Percentiles rank a stretch among this genome's conserved stretches.
These are phyloP conservation scores for Drosophila pseudotalamancana DNA, from an alignment of 2,888 invertebrate species.

Conservation along the genomic window DNA sequence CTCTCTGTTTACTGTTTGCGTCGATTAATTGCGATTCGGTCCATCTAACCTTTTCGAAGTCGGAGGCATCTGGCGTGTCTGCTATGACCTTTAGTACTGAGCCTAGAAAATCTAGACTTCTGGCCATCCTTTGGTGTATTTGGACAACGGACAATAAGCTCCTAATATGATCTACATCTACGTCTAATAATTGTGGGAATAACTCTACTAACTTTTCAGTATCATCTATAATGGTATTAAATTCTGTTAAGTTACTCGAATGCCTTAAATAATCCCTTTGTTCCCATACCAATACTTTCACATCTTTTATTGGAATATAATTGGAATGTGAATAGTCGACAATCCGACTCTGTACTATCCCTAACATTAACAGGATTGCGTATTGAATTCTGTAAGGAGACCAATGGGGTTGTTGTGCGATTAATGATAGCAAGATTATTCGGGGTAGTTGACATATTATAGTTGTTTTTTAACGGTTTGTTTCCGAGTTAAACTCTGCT, in stretches of 20 bases:
- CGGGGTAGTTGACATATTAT: too few species aligned
- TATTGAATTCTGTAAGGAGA: too few species aligned
- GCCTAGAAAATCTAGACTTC: not conserved
- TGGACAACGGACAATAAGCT: not conserved
- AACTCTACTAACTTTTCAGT: not conserved
- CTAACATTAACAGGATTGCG: too few species aligned
- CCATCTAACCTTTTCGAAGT: conserved; percentile 3
- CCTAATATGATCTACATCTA: not conserved
- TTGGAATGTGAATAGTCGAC: not conserved
- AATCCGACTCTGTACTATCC: too few species aligned
- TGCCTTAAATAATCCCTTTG: not conserved
- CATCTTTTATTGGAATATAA: not conserved
- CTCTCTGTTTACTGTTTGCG: too few species aligned
- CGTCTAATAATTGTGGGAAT: not conserved
- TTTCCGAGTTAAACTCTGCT: too few species aligned
- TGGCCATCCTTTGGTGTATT: not conserved
- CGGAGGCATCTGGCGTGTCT: conserved; percentile 1
- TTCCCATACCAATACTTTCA: not conserved
- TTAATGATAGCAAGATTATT: too few species aligned
- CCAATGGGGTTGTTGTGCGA: too few species aligned
- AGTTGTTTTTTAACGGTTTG: too few species aligned
- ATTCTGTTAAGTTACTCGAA: not conserved
- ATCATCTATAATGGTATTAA: too few species aligned
- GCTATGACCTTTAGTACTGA: not conserved
- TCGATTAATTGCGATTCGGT: not conserved